These are phyloP conservation scores for Notolepis coatsorum DNA, from an alignment of 2,797 vertebrate genomes.

Conservation along the genomic window DNA sequence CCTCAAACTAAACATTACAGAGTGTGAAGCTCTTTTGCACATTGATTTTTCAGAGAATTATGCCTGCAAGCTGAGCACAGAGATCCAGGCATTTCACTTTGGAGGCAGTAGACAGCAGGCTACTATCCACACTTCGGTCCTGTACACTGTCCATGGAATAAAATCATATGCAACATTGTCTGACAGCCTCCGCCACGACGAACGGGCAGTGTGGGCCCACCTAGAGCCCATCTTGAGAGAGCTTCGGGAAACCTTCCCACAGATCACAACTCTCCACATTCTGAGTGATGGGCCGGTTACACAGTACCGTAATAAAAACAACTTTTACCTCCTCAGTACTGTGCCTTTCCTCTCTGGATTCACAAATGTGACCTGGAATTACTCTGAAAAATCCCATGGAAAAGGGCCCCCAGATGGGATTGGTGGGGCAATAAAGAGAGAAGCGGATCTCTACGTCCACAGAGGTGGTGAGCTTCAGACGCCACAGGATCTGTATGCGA, in stretches of 20 bases:
- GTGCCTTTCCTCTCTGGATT: slow-evolving; percentile 23
- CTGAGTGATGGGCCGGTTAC: slow-evolving; percentile 24
- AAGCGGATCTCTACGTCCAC: slow-evolving; percentile 6
- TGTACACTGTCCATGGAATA: slow-evolving; percentile 20
- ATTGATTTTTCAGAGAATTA: slow-evolving; percentile 1
- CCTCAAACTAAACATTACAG: not conserved
- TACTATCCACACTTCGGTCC: slow-evolving; percentile 18
- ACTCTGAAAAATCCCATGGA: slow-evolving; percentile 22
- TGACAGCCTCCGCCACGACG: slow-evolving; percentile 24
- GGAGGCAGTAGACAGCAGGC: slow-evolving; percentile 14
- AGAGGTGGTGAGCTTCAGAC: slow-evolving; percentile 12
- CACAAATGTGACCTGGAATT: slow-evolving; percentile 27
- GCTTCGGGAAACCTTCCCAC: slow-evolving; percentile 12
- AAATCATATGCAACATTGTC: slow-evolving; percentile 28
- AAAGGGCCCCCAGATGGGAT: slow-evolving; percentile 26
- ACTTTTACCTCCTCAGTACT: slow-evolving; percentile 26
- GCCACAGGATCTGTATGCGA: slow-evolving; percentile 16
- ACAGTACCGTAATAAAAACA: slow-evolving; percentile 20
- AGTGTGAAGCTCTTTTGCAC: slow-evolving; percentile 4
- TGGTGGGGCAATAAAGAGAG: slow-evolving; percentile 15
- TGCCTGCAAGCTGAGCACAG: not conserved
- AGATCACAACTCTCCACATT: slow-evolving; percentile 20
- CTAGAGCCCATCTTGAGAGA: slow-evolving; percentile 20
- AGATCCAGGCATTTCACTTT: slow-evolving; percentile 10
- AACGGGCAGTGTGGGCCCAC: slow-evolving; percentile 30